Evolutionary conservation across 2,797 vertebrate species (phyloP).

Genomic region (Hemitrygon akajei): DNA sequence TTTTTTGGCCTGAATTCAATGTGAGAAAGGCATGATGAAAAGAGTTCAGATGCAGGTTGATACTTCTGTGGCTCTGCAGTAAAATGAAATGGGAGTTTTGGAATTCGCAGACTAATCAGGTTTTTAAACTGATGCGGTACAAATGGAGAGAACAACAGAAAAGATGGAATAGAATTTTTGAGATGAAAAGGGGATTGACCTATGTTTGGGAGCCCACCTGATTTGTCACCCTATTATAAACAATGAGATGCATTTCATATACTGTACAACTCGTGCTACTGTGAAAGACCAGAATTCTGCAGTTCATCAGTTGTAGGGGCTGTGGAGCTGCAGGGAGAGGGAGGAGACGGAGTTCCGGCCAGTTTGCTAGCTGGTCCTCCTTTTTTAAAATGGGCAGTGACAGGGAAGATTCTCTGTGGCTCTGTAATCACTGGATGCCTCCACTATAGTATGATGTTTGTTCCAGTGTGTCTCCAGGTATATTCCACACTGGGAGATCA

Average conservation of each 20-base stretch:
- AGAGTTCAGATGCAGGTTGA: not conserved
- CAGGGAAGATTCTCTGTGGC: no score
- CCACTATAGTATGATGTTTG: no score
- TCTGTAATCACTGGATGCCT: no score
- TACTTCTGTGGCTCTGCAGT: not conserved
- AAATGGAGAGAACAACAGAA: not conserved
- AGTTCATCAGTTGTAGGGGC: not conserved
- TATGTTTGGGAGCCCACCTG: not conserved
- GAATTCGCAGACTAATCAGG: not conserved
- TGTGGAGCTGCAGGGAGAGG: not conserved
- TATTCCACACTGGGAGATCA: no score
- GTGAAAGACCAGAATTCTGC: not conserved
- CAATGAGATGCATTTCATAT: not conserved
- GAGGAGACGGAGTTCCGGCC: not conserved
- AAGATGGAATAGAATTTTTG: not conserved
- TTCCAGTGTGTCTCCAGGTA: no score
- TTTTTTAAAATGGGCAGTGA: not conserved
- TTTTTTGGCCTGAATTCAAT: no score
- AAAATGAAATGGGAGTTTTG: not conserved
- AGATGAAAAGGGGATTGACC: not conserved
- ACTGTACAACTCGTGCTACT: not conserved
- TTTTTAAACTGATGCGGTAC: no score
- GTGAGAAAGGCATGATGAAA: not conserved
- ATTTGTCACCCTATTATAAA: not conserved
- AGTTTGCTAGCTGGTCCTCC: not conserved